phyloP scores from a whole-genome alignment of 2,113 vertebrate genomes.

The Aegotheles bennettii region DNA sequence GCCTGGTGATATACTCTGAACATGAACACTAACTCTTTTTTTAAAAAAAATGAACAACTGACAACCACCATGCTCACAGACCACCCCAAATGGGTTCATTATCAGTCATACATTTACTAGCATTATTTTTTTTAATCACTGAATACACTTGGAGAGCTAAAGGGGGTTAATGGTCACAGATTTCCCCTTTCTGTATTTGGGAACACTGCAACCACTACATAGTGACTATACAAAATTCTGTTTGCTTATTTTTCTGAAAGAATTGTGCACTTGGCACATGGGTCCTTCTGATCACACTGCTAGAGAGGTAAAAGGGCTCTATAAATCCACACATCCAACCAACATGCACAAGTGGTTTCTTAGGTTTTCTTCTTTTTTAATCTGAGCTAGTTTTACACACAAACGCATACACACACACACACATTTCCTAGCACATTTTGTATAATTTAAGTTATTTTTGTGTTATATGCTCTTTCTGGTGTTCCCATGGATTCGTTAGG shows the following conservation, averaged over 20 bases:
- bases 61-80: neutral
- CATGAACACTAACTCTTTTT: neutral
- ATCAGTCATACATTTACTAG: neutral
- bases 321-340: neutral
- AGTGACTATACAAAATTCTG: neutral
- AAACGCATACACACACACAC: neutral
- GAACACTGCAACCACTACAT: neutral
- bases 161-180: neutral
- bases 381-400: neutral
- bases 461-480: constrained; percentile 41
- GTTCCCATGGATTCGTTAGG: constrained; percentile 57
- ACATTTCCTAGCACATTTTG: constrained; percentile 6
- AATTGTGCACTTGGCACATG: neutral
- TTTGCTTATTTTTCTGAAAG: neutral
- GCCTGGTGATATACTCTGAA: neutral
- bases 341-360: neutral
- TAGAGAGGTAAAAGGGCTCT: neutral
- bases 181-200: neutral
- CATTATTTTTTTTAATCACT: neutral
- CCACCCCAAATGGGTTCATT: neutral
- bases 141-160: neutral
- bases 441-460: constrained; percentile 60
- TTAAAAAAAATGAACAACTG: neutral
- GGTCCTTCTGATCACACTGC: neutral
- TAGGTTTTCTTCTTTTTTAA: neutral